Evolutionary conservation across 2,888 invertebrate species (phyloP), one percentile per base, ranked within the genome.

Genomic region (Psylliodes chrysocephalus): DNA sequence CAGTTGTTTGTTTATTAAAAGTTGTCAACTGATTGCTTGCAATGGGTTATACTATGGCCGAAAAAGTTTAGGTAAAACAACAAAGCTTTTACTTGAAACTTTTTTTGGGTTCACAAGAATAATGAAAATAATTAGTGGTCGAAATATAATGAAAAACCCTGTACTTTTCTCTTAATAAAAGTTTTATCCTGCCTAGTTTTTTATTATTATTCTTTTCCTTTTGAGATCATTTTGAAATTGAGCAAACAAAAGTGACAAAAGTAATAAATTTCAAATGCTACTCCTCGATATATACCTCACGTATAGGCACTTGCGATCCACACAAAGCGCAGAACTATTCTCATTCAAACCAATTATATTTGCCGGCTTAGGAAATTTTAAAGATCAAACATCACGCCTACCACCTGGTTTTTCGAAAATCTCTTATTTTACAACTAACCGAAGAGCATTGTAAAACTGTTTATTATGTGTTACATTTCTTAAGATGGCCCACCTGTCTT

Each of bases 311-410:
- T 63, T 67, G 59, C 51, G 52, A 52, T 10, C 7, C 46, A 47
- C 53, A 63, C 63, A 63, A 57, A 22, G 46, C 8, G 7, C 18
- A 19, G 17, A 60, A 66, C 64, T 54, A 54, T 63, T 60, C 49
- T 66, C 49, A 62, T 63, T 64, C 62, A 69, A 65, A 46, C 64
- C 61, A 64, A 62, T 69, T 55, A 55, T 14, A 69, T 67, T 61
- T 5, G 15, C 38, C 38, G 52, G 61, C 60, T 54, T 42, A 54
- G 53, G 19, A 62, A 61, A 62, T 67, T 68, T 65, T 47, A 61
- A 71, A 73, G 71, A 73, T 73, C 71, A 75, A 78, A 78, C 77
- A 76, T 78, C 77, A 79, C 79, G 79, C 78, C 78, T 77, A 73
- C 78, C 79, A 79, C 78, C 79, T 79, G 79, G 79, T 72, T 76